Evolutionary conservation across 2,888 invertebrate genomes (phyloP), one percentile per base, ranked within the genome.

Genomic region (Cryptocephalus moraei): DNA sequence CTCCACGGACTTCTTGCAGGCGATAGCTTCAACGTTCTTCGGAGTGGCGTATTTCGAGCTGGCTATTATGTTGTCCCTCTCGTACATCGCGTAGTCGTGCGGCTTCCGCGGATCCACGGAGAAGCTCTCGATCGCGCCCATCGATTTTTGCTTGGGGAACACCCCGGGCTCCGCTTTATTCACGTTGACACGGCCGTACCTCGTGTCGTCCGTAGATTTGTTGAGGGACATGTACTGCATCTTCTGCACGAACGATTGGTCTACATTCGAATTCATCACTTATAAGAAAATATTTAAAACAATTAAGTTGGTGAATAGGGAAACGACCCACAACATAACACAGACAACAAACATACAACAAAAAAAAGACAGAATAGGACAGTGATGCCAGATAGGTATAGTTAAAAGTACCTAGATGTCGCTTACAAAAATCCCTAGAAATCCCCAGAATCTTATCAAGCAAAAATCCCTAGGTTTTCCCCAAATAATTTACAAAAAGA

Each of bases 11-110:
- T 66, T 63, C 60, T 68, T 12, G 3, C 63, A 65, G 47, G 75
- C 75, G 52, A 80, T 75, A 44, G 78, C 78, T 62, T 84, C 84
- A 8, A 85, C 79, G 54, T 82, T 76, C 64, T 85, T 86, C 44
- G 86, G 84, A 34, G 84, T 84, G 39, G 85, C 84, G 65, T 82
- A 88, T 65, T 87, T 85, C 9, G 85, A 84, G 43, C 86, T 81
- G 13, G 84, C 81, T 59, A 86, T 85, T 48, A 86, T 81, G 62
- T 83, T 85, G 49, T 80, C 83, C 47, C 86, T 76, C 62, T 86
- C 87, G 58, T 81, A 81, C 44, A 79, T 67, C 56, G 78, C 77
- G 55, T 77, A 77, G 47, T 78, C 76, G 8, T 63, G 59, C 8
- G 60, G 47, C 32, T 64, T 62, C 40, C 50, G 45, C 50, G 57